These are phyloP conservation scores for Dendrophyllia cribrosa DNA, from an alignment of 64 coral and sea anemone genomes.

Conservation along the genomic window DNA sequence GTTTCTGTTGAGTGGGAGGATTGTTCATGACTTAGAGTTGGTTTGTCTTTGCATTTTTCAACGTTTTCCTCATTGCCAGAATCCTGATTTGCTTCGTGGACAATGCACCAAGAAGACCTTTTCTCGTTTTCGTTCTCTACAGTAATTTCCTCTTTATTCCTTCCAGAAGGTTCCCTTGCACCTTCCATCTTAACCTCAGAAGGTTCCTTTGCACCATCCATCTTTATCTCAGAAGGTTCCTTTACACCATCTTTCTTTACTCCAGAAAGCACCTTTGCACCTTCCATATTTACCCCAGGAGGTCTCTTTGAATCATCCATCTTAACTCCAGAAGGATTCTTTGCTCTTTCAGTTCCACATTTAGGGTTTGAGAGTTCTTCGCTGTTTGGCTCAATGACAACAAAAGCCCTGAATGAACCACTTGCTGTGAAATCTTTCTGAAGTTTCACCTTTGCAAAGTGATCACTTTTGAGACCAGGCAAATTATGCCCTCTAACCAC, in stretches of 20 bases:
- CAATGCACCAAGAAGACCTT: not conserved
- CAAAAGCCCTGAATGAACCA: not conserved
- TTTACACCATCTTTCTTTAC: not conserved
- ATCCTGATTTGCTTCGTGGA: not conserved
- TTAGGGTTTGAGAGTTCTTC: not conserved
- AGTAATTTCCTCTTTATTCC: not conserved
- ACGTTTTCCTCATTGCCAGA: not conserved
- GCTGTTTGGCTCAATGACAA: not conserved
- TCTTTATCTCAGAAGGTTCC: not conserved
- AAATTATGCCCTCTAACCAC: conserved; percentile 15
- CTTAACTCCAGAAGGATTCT: not conserved
- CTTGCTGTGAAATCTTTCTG: not conserved
- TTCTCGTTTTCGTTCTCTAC: not conserved
- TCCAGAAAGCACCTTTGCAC: not conserved
- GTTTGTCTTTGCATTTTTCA: not conserved
- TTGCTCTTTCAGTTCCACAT: not conserved
- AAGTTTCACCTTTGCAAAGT: not conserved
- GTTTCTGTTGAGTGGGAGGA: not conserved
- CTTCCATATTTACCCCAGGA: not conserved
- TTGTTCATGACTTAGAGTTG: not conserved
- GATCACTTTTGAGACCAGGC: conserved; percentile 2
- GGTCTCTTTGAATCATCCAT: not conserved
- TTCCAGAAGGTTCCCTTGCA: not conserved
- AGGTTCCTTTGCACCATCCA: not conserved
- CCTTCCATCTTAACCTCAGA: not conserved